Conservation (phyloP, 1,140 invertebrate genomes). For the Batillaria attramentaria region DNA sequence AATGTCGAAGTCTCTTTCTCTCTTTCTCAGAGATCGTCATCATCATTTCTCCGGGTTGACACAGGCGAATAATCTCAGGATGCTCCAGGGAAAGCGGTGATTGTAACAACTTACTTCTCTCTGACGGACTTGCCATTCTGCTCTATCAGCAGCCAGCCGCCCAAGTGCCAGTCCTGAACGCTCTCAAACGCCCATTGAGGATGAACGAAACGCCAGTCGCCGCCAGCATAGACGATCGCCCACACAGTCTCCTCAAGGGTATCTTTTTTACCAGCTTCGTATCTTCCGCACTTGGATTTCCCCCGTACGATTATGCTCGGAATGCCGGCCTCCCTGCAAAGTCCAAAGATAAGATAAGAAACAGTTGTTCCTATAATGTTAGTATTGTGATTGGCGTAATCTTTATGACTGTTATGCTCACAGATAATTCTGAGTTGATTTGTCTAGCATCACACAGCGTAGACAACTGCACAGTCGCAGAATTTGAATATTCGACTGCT, state of each 20-base stretch:
- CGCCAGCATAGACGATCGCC: background rate
- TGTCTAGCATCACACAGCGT: too few species aligned
- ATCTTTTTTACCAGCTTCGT: background rate
- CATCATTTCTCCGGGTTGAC: too few species aligned
- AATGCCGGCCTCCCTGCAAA: background rate
- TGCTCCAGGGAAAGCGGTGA: too few species aligned
- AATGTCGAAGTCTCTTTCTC: background rate
- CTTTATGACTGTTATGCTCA: too few species aligned
- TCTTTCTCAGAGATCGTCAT: too few species aligned
- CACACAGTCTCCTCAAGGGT: background rate
- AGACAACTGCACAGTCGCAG: too few species aligned
- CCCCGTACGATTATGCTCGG: background rate
- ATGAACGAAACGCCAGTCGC: background rate
- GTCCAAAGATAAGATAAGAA: too few species aligned
- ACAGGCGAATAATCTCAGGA: too few species aligned
- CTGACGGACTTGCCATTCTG: background rate
- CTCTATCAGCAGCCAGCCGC: slow-evolving; percentile 1
- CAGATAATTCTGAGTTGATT: too few species aligned
- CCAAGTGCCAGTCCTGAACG: background rate
- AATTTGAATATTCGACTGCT: too few species aligned
- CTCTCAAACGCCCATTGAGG: background rate
- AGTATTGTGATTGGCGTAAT: too few species aligned
- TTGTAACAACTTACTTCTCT: background rate
- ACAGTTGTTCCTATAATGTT: too few species aligned
- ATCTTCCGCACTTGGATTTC: background rate